Conservation (phyloP, 2,113 vertebrate genomes). For the Suncus etruscus region DNA sequence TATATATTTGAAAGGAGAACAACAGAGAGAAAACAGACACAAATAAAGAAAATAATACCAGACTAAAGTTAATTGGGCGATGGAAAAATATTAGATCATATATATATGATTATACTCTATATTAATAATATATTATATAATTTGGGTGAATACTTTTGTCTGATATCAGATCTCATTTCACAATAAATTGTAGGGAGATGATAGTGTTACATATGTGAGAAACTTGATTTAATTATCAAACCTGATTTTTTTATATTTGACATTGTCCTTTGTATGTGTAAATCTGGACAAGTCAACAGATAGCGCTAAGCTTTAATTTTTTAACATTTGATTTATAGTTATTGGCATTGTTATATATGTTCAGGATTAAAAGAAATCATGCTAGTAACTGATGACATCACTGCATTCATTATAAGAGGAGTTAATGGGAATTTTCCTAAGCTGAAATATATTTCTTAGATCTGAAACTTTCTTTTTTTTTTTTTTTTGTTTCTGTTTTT, state of each 20-base stretch:
- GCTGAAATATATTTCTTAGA: not conserved
- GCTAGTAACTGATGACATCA: not conserved
- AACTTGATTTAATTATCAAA: not conserved
- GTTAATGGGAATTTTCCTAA: not conserved
- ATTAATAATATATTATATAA: not conserved
- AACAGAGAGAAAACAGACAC: not conserved
- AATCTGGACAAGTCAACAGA: not conserved
- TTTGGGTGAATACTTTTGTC: not conserved
- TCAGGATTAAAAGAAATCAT: not conserved
- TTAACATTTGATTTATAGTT: not conserved
- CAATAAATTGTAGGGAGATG: slow-evolving; percentile 2
- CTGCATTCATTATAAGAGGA: slow-evolving; percentile 13
- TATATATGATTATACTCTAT: too few species aligned
- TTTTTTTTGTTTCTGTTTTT: too few species aligned
- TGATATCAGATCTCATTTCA: slow-evolving; percentile 24
- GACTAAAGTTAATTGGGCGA: not conserved
- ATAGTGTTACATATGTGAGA: not conserved
- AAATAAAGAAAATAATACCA: not conserved
- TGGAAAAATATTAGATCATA: not conserved
- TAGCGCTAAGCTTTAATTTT: not conserved
- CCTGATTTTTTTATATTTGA: not conserved
- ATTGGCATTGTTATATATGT: not conserved
- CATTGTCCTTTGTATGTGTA: not conserved
- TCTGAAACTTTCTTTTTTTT: not conserved
- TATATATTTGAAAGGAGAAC: not conserved